Base-by-base conservation (phyloP, 2,113 vertebrate genomes). In the Archilochus colubris region DNA sequence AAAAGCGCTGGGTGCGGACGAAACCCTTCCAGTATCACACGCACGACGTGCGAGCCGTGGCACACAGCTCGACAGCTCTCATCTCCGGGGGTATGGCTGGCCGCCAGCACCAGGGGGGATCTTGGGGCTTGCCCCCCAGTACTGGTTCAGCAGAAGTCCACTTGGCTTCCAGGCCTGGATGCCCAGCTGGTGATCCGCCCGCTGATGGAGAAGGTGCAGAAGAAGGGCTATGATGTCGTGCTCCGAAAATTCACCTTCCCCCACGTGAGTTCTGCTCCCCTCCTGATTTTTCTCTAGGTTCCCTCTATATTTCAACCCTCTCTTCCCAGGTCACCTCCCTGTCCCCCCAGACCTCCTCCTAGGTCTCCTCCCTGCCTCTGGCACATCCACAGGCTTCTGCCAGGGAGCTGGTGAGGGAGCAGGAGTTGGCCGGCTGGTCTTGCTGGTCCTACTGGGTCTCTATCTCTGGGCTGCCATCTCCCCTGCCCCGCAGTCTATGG, bases 11-110 rank as follows among this genome's bases (percentile, higher is more conserved):
- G 99, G 97, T 99, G 86, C 94, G 98, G 72, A 99, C 99, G 0
- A 98, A 98, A 76, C 99, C 98, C 2, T 99, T 99, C 87, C 99
- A 98, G 92, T 97, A 98, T 94, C 99, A 99, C 97, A 98, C 98
- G 0, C 99, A 99, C 0, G 99, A 99, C 0, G 99, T 99, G 82
- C 97, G 98, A 38, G 97, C 98, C 0, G 98, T 99, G 78, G 98
- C 94, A 0, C 99, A 99, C 96, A 98, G 98, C 23, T 96, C 98
- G 0, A 98, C 96, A 0, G 98, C 98, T 0, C 95, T 99, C 68
- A 98, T 99, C 53, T 99, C 99, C 2, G 99, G 99, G 97, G 99
- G 99, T 99, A 87, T 15, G 92, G 12, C 96, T 77, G 31, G 19
- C 1, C 0, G 2, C 0, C 11, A 24, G 2, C 3, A 12, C 61